Percentiles rank a stretch among this genome's conserved stretches.
phyloP scores from a whole-genome alignment of 2,113 vertebrate species.

The Nicator chloris region DNA sequence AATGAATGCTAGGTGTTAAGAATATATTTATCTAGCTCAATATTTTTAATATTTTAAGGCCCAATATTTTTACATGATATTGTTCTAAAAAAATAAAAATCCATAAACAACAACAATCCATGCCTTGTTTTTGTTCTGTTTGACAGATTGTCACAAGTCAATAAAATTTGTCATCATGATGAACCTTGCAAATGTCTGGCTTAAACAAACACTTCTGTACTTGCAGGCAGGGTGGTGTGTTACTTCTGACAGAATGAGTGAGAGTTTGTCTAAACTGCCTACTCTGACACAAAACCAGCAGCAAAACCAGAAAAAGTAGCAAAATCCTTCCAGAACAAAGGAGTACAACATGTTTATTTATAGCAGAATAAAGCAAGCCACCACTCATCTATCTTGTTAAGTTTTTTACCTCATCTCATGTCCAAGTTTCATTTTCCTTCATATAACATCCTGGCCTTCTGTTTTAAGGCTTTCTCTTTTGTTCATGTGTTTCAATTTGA shows the following conservation, averaged over 20 bases:
- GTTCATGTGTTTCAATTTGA: neutral
- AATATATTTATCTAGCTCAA: neutral
- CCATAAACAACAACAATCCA: neutral
- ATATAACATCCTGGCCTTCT: neutral
- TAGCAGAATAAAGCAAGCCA: neutral
- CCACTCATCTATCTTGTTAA: neutral
- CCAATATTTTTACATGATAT: neutral
- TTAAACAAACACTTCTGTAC: neutral
- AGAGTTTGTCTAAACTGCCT: neutral
- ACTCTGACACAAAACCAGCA: neutral
- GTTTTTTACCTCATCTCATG: neutral
- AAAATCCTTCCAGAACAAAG: neutral
- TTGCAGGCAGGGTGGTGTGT: neutral
- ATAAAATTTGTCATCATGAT: neutral
- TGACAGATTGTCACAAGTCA: neutral
- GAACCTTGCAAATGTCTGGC: neutral
- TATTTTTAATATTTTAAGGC: no score
- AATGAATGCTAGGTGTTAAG: neutral
- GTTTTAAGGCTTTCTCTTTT: neutral
- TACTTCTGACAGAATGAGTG: neutral
- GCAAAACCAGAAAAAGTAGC: neutral
- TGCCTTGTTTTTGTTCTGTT: neutral
- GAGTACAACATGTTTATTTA: neutral
- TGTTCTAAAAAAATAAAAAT: neutral
- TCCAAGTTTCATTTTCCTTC: neutral